These are phyloP conservation scores for Spodoptera litura DNA, from an alignment of 1,140 invertebrate species.

Conservation along the genomic window DNA sequence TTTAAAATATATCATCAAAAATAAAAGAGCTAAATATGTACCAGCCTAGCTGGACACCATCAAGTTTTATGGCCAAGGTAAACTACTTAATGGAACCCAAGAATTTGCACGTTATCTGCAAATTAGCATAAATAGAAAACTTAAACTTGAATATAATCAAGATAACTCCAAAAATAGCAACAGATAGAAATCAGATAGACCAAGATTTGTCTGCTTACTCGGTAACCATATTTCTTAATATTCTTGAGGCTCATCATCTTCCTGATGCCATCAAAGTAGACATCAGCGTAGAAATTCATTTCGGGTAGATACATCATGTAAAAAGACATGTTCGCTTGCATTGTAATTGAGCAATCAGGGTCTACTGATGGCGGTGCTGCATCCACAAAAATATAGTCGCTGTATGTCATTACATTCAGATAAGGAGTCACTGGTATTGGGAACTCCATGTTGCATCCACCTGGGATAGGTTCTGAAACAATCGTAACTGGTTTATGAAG, in stretches of 20 bases:
- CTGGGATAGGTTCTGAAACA: constrained; percentile 90
- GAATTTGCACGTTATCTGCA: too few relatives aligned
- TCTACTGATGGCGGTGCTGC: constrained; percentile 85
- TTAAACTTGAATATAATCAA: too few relatives aligned
- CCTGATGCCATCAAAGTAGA: constrained; percentile 88
- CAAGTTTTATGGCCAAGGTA: background rate
- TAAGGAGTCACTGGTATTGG: constrained; percentile 89
- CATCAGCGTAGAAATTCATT: constrained; percentile 85
- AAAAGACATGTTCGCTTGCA: constrained; percentile 84
- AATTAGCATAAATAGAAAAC: too few relatives aligned
- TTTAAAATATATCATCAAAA: too few relatives aligned
- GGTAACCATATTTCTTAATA: constrained; percentile 86
- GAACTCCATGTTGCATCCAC: constrained; percentile 92
- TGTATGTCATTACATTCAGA: constrained; percentile 83
- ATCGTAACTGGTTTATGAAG: background rate
- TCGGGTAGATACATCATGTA: constrained; percentile 89
- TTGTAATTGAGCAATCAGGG: constrained; percentile 66
- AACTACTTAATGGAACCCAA: background rate
- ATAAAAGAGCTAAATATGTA: too few relatives aligned
- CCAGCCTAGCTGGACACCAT: too few relatives aligned
- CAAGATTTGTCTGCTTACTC: constrained; percentile 81
- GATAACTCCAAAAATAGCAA: too few relatives aligned
- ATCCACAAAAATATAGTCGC: constrained; percentile 87
- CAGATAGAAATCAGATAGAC: background rate
- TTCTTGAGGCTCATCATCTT: constrained; percentile 88